Evolutionary conservation across 2,113 vertebrate species (phyloP).

Genomic region (Capreolus pygargus): DNA sequence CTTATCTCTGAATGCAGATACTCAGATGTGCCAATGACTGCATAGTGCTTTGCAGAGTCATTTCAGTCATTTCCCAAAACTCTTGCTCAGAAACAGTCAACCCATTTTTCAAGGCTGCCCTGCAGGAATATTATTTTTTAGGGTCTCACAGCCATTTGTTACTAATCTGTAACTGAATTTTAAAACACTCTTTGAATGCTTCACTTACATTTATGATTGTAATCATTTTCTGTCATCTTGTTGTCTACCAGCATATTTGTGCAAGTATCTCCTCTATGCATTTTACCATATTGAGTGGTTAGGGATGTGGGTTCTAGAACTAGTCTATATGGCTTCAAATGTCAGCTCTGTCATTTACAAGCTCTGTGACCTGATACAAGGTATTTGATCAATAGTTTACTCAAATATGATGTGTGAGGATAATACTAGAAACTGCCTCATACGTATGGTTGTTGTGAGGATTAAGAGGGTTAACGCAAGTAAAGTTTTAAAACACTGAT

Average conservation of each 20-base stretch:
- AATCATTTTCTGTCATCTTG: background rate
- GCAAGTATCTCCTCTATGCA: background rate
- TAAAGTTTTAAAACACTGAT: background rate
- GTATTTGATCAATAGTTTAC: background rate
- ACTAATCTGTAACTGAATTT: background rate
- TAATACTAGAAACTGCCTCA: background rate
- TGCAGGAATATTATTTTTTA: background rate
- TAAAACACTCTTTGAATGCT: background rate
- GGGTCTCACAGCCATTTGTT: background rate
- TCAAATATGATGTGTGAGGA: background rate
- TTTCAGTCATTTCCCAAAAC: background rate
- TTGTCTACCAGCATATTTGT: background rate
- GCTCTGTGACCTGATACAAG: background rate
- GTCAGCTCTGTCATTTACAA: background rate
- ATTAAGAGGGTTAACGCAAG: background rate
- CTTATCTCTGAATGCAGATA: background rate
- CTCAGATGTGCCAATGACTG: background rate
- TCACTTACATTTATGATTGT: background rate
- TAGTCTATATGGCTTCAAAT: background rate
- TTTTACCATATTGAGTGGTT: background rate
- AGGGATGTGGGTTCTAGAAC: background rate
- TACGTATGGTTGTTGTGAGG: background rate
- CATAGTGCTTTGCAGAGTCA: background rate
- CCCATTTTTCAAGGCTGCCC: background rate
- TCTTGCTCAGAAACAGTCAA: background rate